phyloP scores from a whole-genome alignment of 2,113 vertebrate genomes.

The Narcine bancroftii region DNA sequence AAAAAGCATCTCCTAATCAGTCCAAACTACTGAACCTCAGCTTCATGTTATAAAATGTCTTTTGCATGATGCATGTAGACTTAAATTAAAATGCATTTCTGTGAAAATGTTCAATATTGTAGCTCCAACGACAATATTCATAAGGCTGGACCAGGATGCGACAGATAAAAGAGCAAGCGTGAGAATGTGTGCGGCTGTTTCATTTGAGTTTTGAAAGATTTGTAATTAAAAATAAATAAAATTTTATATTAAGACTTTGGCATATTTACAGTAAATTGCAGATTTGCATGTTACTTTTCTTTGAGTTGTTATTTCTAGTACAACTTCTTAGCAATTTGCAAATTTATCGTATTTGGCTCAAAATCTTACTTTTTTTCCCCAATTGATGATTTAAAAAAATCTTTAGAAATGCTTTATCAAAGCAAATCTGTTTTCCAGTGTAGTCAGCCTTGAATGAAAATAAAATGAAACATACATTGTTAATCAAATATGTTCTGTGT shows the following conservation, averaged over 20 bases:
- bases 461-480: background rate
- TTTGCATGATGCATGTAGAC: constrained; percentile 20
- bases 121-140: background rate
- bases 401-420: background rate
- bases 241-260: constrained; percentile 6
- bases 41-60: background rate
- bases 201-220: background rate
- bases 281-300: background rate
- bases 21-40: background rate
- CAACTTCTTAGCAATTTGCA: background rate
- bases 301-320: constrained; percentile 17
- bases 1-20: background rate
- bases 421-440: background rate
- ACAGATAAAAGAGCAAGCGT: background rate
- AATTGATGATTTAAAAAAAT: background rate
- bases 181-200: background rate
- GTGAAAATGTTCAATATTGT: background rate
- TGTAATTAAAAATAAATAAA: background rate
- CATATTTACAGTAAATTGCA: background rate
- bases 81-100: constrained; percentile 6
- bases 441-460: background rate
- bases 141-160: constrained; percentile 24
- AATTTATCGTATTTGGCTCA: background rate
- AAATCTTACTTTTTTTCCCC: background rate
- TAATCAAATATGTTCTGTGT: background rate